Evolutionary conservation across 2,797 vertebrate genomes (phyloP), one percentile per base, ranked within the genome.

Genomic region (Cyprinodon diabolis): DNA sequence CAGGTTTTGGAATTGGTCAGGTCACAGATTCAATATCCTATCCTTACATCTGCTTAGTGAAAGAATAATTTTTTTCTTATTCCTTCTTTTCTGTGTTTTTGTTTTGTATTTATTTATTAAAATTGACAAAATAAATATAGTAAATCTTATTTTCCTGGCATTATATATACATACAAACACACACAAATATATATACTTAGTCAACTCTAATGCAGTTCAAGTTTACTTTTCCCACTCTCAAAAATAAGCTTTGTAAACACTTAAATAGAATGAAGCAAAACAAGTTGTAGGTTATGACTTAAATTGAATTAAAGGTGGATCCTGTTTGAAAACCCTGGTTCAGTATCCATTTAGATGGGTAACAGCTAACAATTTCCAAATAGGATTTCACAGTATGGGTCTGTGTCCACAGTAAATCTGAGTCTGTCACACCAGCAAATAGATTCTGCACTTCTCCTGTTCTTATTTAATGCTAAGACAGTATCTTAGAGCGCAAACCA

Each of bases 331-430:
- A 67, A 57, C 65, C 30, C 13, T 81, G 71, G 9, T 2, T 43
- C 4, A 35, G 13, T 47, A 74, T 73, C 75, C 75, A 54, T 52
- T 72, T 75, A 72, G 63, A 54, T 15, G 13, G 17, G 23, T 4
- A 12, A 19, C n/a, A 66, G 37, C 19, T 67, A 37, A 58, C 47
- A 60, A 52, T 43, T 55, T 66, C 2, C 35, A 81, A 84, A 88
- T 67, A 60, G 69, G 86, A 88, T 88, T 88, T 70, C 7, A 74
- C 54, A 76, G 67, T 2, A 40, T 19, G 60, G 9, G 54, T 62
- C 1, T 58, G 55, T 43, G 15, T 23, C 21, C 40, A 65, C 40
- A 23, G 21, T 37, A 12, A 13, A 17, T 1, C 3, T 0, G 55
- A 19, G 68, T 56, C 9, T 6, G 6, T 14, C 4, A 45, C 9